Conservation (phyloP, 2,888 invertebrate genomes). For the Zhengitettix transpicula region DNA sequence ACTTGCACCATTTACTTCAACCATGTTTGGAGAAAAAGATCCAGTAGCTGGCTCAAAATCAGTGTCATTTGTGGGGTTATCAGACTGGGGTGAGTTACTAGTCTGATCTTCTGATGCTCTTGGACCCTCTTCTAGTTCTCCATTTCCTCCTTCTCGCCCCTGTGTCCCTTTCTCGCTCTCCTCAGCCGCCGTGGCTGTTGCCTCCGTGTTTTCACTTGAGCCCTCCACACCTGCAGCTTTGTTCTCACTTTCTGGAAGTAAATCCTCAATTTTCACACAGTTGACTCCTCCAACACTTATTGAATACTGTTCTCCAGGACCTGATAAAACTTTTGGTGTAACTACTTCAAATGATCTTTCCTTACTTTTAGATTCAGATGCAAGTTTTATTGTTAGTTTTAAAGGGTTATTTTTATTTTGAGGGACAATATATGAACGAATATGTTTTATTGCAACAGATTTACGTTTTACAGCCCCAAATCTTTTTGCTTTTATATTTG, state of each 20-base stretch:
- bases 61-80: background rate
- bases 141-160: background rate
- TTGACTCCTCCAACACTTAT: slow-evolving; percentile 1
- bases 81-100: background rate
- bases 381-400: background rate
- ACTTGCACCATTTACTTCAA: background rate
- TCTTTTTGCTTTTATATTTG: no score
- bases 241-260: background rate
- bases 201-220: background rate
- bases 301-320: slow-evolving; percentile 7
- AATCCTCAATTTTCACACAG: slow-evolving; percentile 9
- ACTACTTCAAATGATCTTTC: slow-evolving; percentile 7
- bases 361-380: background rate
- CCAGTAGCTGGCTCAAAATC: background rate
- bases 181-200: background rate
- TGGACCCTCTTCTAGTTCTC: background rate
- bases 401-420: background rate
- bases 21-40: background rate
- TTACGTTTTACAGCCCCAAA: no score
- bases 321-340: slow-evolving; percentile 3
- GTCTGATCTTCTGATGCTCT: background rate
- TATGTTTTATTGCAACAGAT: background rate
- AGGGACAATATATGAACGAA: background rate
- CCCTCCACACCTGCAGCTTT: background rate
- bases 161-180: background rate